Conservation (phyloP, 2,888 invertebrate species). For the Steinernema scapterisci region DNA sequence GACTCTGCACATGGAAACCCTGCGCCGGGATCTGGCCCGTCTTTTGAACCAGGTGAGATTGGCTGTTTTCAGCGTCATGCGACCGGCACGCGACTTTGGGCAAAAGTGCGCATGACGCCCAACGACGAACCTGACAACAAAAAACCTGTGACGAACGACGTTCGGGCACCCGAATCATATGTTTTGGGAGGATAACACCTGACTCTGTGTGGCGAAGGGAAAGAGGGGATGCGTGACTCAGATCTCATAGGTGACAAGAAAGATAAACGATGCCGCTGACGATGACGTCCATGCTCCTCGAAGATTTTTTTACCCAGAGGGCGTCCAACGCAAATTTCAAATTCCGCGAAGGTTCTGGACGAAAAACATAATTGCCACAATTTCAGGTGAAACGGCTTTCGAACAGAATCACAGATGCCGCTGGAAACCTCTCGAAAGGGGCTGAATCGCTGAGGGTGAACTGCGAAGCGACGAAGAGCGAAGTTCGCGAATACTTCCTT, state of each 20-base stretch:
- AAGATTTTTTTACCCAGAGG: too few species aligned
- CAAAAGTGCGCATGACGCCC: neutral
- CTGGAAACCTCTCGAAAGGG: slow-evolving; percentile 74
- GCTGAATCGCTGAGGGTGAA: slow-evolving; percentile 85
- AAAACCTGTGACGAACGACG: neutral
- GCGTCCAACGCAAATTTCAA: neutral
- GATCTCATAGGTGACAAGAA: neutral
- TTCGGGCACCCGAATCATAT: slow-evolving; percentile 16
- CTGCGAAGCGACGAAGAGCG: slow-evolving; percentile 85
- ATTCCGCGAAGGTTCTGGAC: too few species aligned
- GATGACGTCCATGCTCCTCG: too few species aligned
- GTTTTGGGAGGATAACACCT: neutral
- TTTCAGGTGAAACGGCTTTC: slow-evolving; percentile 64
- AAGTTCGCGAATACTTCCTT: slow-evolving; percentile 79
- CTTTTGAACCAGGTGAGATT: slow-evolving; percentile 78
- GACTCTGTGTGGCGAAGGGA: neutral
- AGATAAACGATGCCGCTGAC: neutral
- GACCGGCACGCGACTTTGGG: neutral
- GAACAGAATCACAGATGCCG: slow-evolving; percentile 65
- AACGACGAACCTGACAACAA: neutral
- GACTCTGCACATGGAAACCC: slow-evolving; percentile 88
- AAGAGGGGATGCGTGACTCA: neutral
- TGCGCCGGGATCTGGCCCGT: slow-evolving; percentile 85
- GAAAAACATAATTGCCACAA: neutral
- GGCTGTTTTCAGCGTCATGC: too few species aligned